A percentile compares a stretch with the other conserved stretches of the same genome.
These are phyloP conservation scores for Ceratosolen solmsi DNA, from an alignment of 1,140 invertebrate genomes.

Conservation along the genomic window DNA sequence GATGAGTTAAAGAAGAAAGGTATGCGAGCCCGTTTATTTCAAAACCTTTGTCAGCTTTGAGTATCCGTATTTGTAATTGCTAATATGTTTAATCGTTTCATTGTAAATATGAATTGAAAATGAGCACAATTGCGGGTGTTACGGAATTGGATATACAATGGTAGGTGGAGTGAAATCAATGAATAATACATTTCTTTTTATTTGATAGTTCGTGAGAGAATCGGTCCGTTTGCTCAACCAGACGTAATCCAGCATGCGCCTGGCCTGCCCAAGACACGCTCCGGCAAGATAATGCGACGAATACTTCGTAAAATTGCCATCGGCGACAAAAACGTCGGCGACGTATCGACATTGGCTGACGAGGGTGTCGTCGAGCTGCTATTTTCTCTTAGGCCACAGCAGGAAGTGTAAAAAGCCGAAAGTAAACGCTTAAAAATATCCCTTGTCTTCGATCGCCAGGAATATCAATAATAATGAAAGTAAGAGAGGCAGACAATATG, in stretches of 20 bases:
- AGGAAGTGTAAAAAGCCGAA: not conserved
- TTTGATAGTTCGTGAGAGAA: constrained; percentile 85
- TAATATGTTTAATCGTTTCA: no score
- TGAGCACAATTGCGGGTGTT: no score
- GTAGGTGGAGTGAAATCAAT: no score
- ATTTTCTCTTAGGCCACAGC: constrained; percentile 78
- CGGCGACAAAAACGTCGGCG: constrained; percentile 91
- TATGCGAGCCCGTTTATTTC: constrained; percentile 63
- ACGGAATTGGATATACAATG: no score
- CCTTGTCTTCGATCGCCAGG: not conserved
- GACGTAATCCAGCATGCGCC: constrained; percentile 95
- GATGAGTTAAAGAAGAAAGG: constrained; percentile 84
- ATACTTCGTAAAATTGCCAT: constrained; percentile 94
- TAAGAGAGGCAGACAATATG: not conserved
- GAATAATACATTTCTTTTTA: no score
- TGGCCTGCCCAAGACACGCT: constrained; percentile 95
- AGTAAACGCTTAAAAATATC: not conserved
- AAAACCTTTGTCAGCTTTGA: no score
- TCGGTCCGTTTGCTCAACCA: constrained; percentile 96
- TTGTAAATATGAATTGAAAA: no score
- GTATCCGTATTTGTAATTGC: no score
- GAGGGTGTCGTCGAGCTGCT: constrained; percentile 87
- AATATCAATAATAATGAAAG: constrained; percentile 1
- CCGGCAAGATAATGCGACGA: constrained; percentile 98
- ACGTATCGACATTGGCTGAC: constrained; percentile 93